Base-by-base conservation (phyloP, 2,888 invertebrate genomes). In the Harpalus rubripes region DNA sequence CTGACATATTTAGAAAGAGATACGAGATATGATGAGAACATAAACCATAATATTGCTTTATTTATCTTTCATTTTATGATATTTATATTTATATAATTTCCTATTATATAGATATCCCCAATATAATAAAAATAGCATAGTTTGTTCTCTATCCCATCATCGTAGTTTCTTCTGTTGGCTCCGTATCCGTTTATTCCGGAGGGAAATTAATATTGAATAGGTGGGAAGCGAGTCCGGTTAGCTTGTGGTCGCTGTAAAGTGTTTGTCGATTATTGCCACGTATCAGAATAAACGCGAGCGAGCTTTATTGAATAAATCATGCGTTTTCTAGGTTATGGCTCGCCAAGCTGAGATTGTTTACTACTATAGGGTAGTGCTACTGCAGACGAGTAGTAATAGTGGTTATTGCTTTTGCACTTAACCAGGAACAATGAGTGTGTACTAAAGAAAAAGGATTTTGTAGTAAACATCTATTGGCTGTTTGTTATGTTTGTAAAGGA, bases 151-250 rank as follows among this genome's bases (percentile, higher is more conserved):
- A 2, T 22, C 44, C 44, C 44, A 52, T 52, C 44, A 52, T 8
- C 10, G 44, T 52, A 10, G 72, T 74, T 74, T 44, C 72, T 74
- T 44, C 44, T 41, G 8, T 74, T 8, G 72, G 12, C 72, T 44
- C 22, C 22, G 18, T 58, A 78, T 58, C 22, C 58, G 39, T 16
- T 12, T 52, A 52, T 32, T 61, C 80, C 80, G 26, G 59, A 7
- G 80, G 80, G 80, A 80, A 80, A 80, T 80, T 80, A 80, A 80
- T 80, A 80, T 80, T 80, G 59, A 80, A 80, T 80, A 39, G 16
- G 44, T 52, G 26, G 56, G 26, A 32, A 78, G 32, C 74, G 44
- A 44, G 15, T 44, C 74, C 76, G 16, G 58, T 79, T 80, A 41
- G n/a, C 58, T 78, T 78, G 56, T 7, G 58, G 78, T 78, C 58